These are phyloP conservation scores for Mohoua ochrocephala DNA, from an alignment of 2,113 vertebrate species.

Conservation along the genomic window DNA sequence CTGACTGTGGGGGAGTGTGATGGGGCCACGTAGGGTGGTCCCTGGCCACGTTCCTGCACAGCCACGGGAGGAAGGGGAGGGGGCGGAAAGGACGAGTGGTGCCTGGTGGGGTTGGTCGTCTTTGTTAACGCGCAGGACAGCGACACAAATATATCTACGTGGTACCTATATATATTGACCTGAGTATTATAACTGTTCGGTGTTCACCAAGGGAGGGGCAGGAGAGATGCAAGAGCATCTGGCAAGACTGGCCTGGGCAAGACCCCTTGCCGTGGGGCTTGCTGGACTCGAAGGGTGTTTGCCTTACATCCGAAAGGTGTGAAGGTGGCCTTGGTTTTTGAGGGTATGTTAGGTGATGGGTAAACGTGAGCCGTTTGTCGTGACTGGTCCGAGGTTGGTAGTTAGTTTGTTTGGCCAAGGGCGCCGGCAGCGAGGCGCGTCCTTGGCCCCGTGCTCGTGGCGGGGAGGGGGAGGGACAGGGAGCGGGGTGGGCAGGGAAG, in stretches of 20 bases:
- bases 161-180: slow-evolving; percentile 74
- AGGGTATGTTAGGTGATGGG: slow-evolving; percentile 61
- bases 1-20: slow-evolving; percentile 86
- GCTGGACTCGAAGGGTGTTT: background rate
- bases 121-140: slow-evolving; percentile 68
- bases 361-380: slow-evolving; percentile 56
- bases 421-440: background rate
- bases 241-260: background rate
- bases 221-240: slow-evolving; percentile 43
- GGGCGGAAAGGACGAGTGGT: slow-evolving; percentile 49
- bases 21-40: slow-evolving; percentile 69
- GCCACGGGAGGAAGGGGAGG: slow-evolving; percentile 67
- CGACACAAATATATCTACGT: slow-evolving; percentile 66
- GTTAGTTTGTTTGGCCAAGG: slow-evolving; percentile 59
- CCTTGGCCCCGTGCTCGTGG: slow-evolving; percentile 52
- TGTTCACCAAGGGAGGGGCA: slow-evolving; percentile 72
- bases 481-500: slow-evolving; percentile 35
- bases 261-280: slow-evolving; percentile 11
- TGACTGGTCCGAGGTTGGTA: slow-evolving; percentile 64
- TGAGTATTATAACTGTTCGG: slow-evolving; percentile 75
- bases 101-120: slow-evolving; percentile 66
- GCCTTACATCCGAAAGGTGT: background rate
- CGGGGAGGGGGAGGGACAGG: slow-evolving; percentile 34
- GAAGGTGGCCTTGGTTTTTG: slow-evolving; percentile 40
- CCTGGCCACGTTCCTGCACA: slow-evolving; percentile 50